Evolutionary conservation across 2,797 vertebrate genomes (phyloP).

Genomic region (Hydrocynus forskahlii): DNA sequence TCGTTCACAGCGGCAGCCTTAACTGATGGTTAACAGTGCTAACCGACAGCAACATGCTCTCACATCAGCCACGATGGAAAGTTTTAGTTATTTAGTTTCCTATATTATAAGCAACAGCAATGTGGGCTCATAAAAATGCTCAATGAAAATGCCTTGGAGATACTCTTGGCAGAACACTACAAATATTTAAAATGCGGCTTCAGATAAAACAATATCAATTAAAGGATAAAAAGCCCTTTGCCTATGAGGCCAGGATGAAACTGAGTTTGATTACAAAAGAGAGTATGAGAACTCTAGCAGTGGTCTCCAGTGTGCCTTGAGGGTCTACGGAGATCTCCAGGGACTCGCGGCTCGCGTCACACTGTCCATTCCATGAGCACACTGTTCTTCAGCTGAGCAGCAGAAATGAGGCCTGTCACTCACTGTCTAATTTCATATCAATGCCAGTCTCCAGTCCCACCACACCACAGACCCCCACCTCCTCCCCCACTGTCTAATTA

Average conservation of each 20-base stretch:
- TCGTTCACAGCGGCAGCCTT: background rate
- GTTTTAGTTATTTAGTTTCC: background rate
- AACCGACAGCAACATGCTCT: background rate
- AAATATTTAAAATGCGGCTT: background rate
- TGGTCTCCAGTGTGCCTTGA: background rate
- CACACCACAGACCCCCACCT: background rate
- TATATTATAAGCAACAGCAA: background rate
- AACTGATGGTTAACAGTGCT: background rate
- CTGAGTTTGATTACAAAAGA: slow-evolving; percentile 18
- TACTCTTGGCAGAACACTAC: background rate
- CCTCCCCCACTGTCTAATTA: slow-evolving; percentile 54
- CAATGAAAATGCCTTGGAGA: background rate
- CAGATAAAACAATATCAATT: background rate
- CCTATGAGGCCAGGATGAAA: background rate
- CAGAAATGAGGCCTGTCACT: slow-evolving; percentile 65
- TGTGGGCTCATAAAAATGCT: background rate
- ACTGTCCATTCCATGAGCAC: slow-evolving; percentile 52
- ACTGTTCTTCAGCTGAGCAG: slow-evolving; percentile 54
- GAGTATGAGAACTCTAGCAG: slow-evolving; percentile 18
- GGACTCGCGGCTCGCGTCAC: slow-evolving; percentile 58
- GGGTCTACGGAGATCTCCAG: slow-evolving; percentile 43
- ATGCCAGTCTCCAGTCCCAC: slow-evolving; percentile 27
- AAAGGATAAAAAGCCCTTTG: background rate
- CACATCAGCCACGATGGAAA: background rate
- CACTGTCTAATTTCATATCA: slow-evolving; percentile 52